Evolutionary conservation across 2,888 invertebrate genomes (phyloP), one percentile per base, ranked within the genome.

Genomic region (Hecatera dysodea): DNA sequence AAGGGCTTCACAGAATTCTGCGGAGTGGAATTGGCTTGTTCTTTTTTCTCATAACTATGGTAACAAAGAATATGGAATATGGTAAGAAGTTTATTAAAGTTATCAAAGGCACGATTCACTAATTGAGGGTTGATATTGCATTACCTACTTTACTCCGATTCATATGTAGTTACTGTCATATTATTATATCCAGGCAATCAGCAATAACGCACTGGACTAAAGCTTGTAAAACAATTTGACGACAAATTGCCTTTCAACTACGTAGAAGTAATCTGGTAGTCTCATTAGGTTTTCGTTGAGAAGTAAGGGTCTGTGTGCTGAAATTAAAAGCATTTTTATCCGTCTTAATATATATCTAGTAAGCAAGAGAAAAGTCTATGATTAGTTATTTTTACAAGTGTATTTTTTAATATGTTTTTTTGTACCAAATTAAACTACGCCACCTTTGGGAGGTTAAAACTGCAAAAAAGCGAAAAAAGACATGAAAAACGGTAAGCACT

Each of bases 401-500:
- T 9, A 0, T 15, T 17, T 19, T 53, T 19, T 22, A n/a, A 15
- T 1, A n/a, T n/a, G n/a, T 17, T 24, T 50, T 52, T 29, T 42
- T 52, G 6, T 22, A 55, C 12, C 0, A 50, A 44, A 68, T 65
- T 61, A 52, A 44, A 12, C 29, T 44, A n/a, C 42, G 19, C 27
- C 29, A 44, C 27, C 11, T 59, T 19, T 59, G 33, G 22, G 50
- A 42, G 44, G 53, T 78, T 61, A 67, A 61, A 67, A 69, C 52
- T 44, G 52, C 27, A 50, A 71, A 67, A 66, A 57, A 8, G 29
- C 22, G 6, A 67, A 48, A 75, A 81, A 61, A 50, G 15, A 72
- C 19, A 56, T 6, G 52, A 42, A 69, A 78, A 72, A 80, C 75
- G 75, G 82, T 82, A 75, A 62, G 77, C 12, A n/a, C 56, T 64